Conservation (phyloP, 2,888 invertebrate species). For the Heteromyza rotundicornis region DNA sequence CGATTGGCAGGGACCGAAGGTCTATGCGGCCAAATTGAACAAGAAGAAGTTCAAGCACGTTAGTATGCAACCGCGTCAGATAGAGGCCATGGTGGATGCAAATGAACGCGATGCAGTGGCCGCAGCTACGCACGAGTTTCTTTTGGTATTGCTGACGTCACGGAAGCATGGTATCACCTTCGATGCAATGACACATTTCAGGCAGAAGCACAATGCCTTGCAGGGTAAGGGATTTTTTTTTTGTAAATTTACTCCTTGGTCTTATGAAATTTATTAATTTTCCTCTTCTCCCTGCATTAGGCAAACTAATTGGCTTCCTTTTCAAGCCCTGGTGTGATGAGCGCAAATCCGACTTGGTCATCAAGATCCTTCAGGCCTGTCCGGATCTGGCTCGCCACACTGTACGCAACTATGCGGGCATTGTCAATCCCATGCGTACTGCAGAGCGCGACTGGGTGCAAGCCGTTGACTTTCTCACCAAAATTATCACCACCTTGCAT, state of each 20-base stretch:
- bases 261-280: no score
- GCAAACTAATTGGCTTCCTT: conserved; percentile 68
- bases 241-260: no score
- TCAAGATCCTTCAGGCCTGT: conserved; percentile 71
- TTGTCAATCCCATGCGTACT: conserved; percentile 66
- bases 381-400: conserved; percentile 75
- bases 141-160: conserved; percentile 78
- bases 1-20: conserved; percentile 76
- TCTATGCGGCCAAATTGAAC: conserved; percentile 59
- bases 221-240: no score
- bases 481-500: conserved; percentile 49
- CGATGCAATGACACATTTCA: conserved; percentile 66
- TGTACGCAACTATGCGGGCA: conserved; percentile 67
- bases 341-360: conserved; percentile 69
- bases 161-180: conserved; percentile 80
- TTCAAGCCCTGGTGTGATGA: conserved; percentile 75
- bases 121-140: conserved; percentile 70
- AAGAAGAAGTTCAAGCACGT: conserved; percentile 44
- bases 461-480: conserved; percentile 40
- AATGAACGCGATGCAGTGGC: conserved; percentile 65
- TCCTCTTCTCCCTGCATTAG: conserved; percentile 21
- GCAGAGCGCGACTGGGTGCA: conserved; percentile 35
- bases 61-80: conserved; percentile 13
- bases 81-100: conserved; percentile 23
- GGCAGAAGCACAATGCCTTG: conserved; percentile 54